Conservation (phyloP, 2,797 vertebrate species). For the Semotilus atromaculatus region DNA sequence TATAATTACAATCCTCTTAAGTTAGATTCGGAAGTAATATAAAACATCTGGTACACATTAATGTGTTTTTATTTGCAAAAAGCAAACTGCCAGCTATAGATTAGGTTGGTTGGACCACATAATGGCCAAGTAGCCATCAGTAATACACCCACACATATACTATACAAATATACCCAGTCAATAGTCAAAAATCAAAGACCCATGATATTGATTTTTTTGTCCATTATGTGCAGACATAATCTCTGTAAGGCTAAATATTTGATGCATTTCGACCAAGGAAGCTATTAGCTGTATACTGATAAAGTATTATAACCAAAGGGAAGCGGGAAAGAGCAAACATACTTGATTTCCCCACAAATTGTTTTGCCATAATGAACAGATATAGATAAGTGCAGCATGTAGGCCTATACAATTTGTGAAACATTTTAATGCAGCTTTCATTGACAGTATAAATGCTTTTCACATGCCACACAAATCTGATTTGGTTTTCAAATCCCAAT, state of each 20-base stretch:
- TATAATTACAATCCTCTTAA: neutral
- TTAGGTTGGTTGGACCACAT: neutral
- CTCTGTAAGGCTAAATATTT: neutral
- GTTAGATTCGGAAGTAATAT: neutral
- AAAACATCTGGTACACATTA: neutral
- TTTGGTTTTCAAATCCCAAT: neutral
- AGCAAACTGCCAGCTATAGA: neutral
- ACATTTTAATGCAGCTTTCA: neutral
- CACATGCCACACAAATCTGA: neutral
- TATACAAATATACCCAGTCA: neutral
- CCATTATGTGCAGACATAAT: neutral
- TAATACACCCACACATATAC: neutral
- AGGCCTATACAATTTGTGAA: neutral
- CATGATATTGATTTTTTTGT: neutral
- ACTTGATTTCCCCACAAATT: neutral
- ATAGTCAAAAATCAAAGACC: neutral
- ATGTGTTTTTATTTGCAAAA: neutral
- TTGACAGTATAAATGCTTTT: neutral
- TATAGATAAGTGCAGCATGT: neutral
- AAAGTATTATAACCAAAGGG: neutral
- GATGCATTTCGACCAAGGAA: neutral
- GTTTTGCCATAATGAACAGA: neutral
- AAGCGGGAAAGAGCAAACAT: neutral
- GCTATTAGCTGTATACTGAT: neutral
- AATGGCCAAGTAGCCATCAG: slow-evolving; percentile 12